These are phyloP conservation scores for Lithodes maja DNA, from an alignment of 2,888 invertebrate genomes.

Conservation along the genomic window DNA sequence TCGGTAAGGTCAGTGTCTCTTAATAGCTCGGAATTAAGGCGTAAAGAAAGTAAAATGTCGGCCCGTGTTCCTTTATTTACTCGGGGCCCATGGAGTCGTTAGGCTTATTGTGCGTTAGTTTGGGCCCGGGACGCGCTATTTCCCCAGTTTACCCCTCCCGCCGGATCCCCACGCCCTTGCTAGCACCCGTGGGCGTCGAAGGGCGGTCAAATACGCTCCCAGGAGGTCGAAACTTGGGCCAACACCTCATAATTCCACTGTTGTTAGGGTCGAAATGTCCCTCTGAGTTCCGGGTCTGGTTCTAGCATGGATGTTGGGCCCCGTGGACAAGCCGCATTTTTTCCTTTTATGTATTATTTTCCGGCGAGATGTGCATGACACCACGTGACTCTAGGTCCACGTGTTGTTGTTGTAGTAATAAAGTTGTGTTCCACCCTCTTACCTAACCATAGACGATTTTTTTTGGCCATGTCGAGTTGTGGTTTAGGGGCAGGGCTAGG, in stretches of 20 bases:
- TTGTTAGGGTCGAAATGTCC: not conserved
- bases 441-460: too few species aligned
- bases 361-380: not conserved
- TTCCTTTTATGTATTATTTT: not conserved
- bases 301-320: not conserved
- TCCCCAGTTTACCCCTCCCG: not conserved
- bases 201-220: not conserved
- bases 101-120: constrained; percentile 55
- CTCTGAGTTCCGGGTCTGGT: not conserved
- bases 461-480: too few species aligned
- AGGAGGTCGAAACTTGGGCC: not conserved
- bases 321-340: not conserved
- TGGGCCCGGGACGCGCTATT: not conserved
- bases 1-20: constrained; percentile 45
- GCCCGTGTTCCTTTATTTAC: constrained; percentile 57
- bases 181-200: not conserved
- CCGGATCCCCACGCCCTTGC: not conserved
- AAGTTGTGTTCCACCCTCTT: too few species aligned
- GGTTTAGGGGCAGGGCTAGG: too few species aligned
- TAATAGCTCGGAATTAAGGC: not conserved
- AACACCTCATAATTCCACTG: not conserved
- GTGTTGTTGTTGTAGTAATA: not conserved
- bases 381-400: not conserved
- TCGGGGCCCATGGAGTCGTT: constrained; percentile 59
- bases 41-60: constrained; percentile 7